Evolutionary conservation across 2,888 invertebrate genomes (phyloP).

Genomic region (Noctua fimbriata): DNA sequence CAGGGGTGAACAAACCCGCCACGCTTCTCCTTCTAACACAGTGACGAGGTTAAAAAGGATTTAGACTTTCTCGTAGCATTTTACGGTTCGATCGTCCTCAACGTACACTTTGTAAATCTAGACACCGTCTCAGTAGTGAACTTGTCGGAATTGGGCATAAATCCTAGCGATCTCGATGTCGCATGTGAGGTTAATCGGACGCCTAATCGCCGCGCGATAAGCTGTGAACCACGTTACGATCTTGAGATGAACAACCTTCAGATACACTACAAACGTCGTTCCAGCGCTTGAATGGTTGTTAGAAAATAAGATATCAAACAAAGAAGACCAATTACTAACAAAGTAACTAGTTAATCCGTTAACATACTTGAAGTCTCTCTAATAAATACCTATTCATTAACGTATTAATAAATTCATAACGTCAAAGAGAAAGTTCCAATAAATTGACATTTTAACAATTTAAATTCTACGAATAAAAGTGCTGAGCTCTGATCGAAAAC

Average conservation of each 20-base stretch:
- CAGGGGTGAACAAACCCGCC: constrained; percentile 89
- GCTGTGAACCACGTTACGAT: constrained; percentile 47
- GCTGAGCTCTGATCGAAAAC: constrained; percentile 76
- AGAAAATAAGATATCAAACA: constrained; percentile 24
- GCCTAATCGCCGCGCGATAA: constrained; percentile 40
- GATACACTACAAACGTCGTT: constrained; percentile 22
- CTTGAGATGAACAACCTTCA: constrained; percentile 49
- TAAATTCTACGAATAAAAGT: constrained; percentile 72
- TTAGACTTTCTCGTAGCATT: constrained; percentile 87
- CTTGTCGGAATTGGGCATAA: constrained; percentile 64
- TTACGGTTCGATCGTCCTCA: constrained; percentile 84
- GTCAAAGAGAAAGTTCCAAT: constrained; percentile 26
- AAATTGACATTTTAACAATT: constrained; percentile 69
- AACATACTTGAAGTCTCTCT: not conserved
- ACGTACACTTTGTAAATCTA: constrained; percentile 76
- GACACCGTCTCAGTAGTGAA: constrained; percentile 69
- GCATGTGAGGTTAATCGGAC: constrained; percentile 48
- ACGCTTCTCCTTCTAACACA: constrained; percentile 88
- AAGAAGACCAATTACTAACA: constrained; percentile 5
- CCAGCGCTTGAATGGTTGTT: constrained; percentile 26
- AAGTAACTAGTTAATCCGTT: not conserved
- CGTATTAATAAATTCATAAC: constrained; percentile 13
- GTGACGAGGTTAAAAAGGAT: constrained; percentile 89
- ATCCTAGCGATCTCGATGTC: constrained; percentile 46
- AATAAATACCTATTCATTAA: constrained; percentile 15